phyloP scores from a whole-genome alignment of 2,797 vertebrate species.

The Monodelphis domestica region DNA sequence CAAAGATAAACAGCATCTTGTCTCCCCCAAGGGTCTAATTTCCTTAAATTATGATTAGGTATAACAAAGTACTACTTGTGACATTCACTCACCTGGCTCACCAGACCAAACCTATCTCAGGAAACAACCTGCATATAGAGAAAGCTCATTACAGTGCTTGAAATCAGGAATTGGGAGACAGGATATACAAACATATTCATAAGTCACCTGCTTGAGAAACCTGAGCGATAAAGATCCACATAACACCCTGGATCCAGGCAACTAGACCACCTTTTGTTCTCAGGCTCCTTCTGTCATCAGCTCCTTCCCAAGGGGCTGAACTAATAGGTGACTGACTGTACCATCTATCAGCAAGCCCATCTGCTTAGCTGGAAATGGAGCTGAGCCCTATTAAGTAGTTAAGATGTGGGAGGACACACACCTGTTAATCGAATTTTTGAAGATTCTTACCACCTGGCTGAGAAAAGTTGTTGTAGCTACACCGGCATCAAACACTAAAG shows the following conservation, averaged over 20 bases:
- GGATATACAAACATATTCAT: slow-evolving; percentile 3
- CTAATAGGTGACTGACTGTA: slow-evolving; percentile 53
- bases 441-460: background rate
- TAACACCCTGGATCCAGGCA: slow-evolving; percentile 19
- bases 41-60: slow-evolving; percentile 54
- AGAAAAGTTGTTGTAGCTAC: background rate
- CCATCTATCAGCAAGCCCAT: slow-evolving; percentile 60
- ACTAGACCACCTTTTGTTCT: slow-evolving; percentile 67
- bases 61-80: background rate
- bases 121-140: slow-evolving; percentile 33
- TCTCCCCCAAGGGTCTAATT: slow-evolving; percentile 55
- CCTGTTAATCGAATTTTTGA: slow-evolving; percentile 20
- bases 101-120: slow-evolving; percentile 49
- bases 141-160: background rate
- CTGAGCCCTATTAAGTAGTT: slow-evolving; percentile 40
- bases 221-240: slow-evolving; percentile 1
- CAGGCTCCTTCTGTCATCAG: slow-evolving; percentile 70
- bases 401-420: slow-evolving; percentile 25
- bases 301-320: slow-evolving; percentile 67
- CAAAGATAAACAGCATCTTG: slow-evolving; percentile 61
- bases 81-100: slow-evolving; percentile 28
- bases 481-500: background rate
- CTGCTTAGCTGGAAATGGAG: slow-evolving; percentile 65
- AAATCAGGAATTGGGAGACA: slow-evolving; percentile 12
- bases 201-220: slow-evolving; percentile 66